phyloP scores from a whole-genome alignment of 2,113 vertebrate species.

The Ia io region DNA sequence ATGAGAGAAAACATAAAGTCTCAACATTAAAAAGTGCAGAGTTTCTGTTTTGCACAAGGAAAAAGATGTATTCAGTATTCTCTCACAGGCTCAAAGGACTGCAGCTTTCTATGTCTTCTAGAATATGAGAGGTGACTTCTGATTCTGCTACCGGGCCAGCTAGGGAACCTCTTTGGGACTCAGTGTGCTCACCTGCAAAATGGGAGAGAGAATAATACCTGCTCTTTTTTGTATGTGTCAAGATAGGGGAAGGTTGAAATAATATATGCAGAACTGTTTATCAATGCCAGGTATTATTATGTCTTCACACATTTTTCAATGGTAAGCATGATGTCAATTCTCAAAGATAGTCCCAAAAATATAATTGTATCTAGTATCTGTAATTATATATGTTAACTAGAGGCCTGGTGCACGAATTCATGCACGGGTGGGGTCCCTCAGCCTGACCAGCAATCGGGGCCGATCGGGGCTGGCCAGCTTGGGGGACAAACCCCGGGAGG shows the following conservation, averaged over 20 bases:
- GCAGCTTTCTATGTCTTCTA: neutral
- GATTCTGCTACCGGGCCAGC: neutral
- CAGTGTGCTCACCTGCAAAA: neutral
- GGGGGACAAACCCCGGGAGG: no score
- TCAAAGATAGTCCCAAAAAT: conserved; percentile 21
- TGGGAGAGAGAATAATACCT: neutral
- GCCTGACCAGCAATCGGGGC: no score
- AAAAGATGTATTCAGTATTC: neutral
- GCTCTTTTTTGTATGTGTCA: neutral
- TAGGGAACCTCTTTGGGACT: neutral
- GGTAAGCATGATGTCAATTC: neutral
- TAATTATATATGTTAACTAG: neutral
- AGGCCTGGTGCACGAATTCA: no score
- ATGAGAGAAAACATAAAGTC: neutral
- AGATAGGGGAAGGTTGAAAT: neutral
- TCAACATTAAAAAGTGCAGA: neutral
- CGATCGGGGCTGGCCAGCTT: no score
- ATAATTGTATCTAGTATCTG: neutral
- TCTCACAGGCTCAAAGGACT: neutral
- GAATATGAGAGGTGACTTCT: neutral
- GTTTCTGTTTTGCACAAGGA: neutral
- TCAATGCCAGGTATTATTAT: neutral
- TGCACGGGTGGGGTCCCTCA: no score
- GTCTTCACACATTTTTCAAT: conserved; percentile 18
- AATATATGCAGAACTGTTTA: neutral